These are phyloP conservation scores for Avahi laniger DNA, from an alignment of 2,797 vertebrate genomes.

Conservation along the genomic window DNA sequence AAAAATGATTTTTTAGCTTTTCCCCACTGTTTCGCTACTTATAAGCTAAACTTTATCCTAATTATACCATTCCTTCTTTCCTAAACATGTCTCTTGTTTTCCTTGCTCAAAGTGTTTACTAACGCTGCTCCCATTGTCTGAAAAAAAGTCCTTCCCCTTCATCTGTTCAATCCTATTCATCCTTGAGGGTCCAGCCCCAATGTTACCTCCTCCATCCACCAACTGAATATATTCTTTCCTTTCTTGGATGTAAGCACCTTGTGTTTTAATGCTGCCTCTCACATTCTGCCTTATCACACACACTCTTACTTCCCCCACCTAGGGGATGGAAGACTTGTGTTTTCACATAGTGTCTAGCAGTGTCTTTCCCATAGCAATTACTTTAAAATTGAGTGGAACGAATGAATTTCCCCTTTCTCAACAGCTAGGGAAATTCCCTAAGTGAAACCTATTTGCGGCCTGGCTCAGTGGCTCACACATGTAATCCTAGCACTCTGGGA, in stretches of 20 bases:
- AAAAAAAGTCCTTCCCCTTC: neutral
- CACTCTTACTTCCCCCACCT: neutral
- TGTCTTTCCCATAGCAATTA: slow-evolving; percentile 40
- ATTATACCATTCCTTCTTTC: neutral
- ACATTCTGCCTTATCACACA: neutral
- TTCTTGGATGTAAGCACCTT: neutral
- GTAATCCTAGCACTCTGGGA: no score
- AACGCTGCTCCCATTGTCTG: neutral
- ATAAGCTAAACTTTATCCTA: neutral
- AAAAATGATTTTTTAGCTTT: neutral
- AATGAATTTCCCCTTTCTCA: neutral
- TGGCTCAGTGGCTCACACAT: no score
- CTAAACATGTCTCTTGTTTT: neutral
- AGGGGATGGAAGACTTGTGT: neutral
- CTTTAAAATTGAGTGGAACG: slow-evolving; percentile 34
- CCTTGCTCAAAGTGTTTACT: slow-evolving; percentile 7
- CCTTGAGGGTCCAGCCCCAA: neutral
- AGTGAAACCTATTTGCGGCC: neutral
- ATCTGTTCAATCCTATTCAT: slow-evolving; percentile 14
- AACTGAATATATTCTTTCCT: neutral
- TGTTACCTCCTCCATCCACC: neutral
- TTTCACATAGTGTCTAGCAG: neutral
- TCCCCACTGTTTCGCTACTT: neutral
- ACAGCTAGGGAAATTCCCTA: slow-evolving; percentile 12
- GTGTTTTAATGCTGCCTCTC: neutral